Conservation (phyloP, 2,113 vertebrate genomes). For the Raja brachyura region DNA sequence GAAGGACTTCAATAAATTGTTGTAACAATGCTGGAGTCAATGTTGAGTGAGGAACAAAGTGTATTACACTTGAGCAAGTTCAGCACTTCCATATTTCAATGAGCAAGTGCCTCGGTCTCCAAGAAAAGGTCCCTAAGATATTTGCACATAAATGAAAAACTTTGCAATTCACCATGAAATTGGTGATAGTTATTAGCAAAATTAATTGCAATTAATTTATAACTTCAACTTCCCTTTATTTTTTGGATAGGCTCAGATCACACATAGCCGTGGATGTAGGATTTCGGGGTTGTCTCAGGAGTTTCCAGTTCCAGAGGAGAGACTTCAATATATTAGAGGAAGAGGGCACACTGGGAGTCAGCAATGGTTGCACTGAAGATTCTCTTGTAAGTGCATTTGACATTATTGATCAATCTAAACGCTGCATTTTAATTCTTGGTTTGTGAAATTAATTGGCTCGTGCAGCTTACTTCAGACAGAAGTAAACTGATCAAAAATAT, state of each 20-base stretch:
- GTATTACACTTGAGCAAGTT: too few species aligned
- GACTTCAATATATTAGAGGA: slow-evolving; percentile 93
- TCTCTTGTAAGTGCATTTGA: slow-evolving; percentile 70
- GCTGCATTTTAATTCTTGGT: neutral
- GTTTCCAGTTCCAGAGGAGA: slow-evolving; percentile 96
- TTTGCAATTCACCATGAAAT: too few species aligned
- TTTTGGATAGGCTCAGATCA: slow-evolving; percentile 54
- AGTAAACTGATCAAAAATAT: neutral
- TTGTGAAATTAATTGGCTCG: neutral
- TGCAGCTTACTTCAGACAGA: neutral
- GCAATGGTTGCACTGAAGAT: slow-evolving; percentile 91
- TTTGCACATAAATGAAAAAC: too few species aligned
- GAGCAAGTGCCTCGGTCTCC: too few species aligned
- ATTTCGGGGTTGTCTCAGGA: slow-evolving; percentile 87
- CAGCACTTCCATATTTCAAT: too few species aligned
- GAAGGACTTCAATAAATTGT: too few species aligned
- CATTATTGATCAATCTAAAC: neutral
- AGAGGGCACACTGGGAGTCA: slow-evolving; percentile 85
- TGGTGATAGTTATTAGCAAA: too few species aligned
- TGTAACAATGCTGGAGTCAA: too few species aligned
- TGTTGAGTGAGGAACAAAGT: too few species aligned
- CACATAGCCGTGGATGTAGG: slow-evolving; percentile 66
- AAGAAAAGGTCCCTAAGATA: too few species aligned
- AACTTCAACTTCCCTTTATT: slow-evolving; percentile 5
- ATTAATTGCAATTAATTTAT: neutral